A percentile compares a stretch with the other conserved stretches of the same genome.
Conservation (phyloP, 2,797 vertebrate genomes). For the Tauraco hartlaubi region DNA sequence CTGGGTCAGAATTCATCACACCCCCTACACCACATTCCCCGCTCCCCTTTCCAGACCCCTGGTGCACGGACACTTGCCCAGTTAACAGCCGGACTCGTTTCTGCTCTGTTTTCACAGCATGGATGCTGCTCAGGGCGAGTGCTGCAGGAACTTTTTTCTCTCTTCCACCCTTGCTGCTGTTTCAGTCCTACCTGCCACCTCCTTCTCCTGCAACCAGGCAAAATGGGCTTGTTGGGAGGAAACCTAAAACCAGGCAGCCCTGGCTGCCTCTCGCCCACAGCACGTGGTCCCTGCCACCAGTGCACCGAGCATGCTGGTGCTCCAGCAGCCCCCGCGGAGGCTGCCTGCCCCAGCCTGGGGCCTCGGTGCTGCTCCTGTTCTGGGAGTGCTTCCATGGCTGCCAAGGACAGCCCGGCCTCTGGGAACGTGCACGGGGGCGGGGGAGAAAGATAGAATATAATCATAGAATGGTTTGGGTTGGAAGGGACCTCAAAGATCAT, state of each 20-base stretch:
- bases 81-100: neutral
- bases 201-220: neutral
- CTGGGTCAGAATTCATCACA: too few relatives aligned
- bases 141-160: neutral
- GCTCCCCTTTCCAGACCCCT: too few relatives aligned
- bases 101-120: neutral
- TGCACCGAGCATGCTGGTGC: neutral
- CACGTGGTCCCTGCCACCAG: neutral
- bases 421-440: rapidly evolving
- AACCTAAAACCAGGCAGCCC: neutral
- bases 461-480: too few relatives aligned
- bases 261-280: neutral
- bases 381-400: neutral
- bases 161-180: neutral
- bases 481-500: too few relatives aligned
- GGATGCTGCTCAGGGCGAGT: neutral
- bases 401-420: neutral
- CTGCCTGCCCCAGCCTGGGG: neutral
- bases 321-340: rapidly evolving
- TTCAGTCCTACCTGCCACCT: neutral
- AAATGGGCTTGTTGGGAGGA: neutral
- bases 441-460: neutral
- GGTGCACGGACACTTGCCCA: neutral
- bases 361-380: neutral
- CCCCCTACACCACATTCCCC: too few relatives aligned